Percentiles rank a stretch among this genome's conserved stretches.
phyloP scores from a whole-genome alignment of 2,113 vertebrate species.

The Scalopus aquaticus region DNA sequence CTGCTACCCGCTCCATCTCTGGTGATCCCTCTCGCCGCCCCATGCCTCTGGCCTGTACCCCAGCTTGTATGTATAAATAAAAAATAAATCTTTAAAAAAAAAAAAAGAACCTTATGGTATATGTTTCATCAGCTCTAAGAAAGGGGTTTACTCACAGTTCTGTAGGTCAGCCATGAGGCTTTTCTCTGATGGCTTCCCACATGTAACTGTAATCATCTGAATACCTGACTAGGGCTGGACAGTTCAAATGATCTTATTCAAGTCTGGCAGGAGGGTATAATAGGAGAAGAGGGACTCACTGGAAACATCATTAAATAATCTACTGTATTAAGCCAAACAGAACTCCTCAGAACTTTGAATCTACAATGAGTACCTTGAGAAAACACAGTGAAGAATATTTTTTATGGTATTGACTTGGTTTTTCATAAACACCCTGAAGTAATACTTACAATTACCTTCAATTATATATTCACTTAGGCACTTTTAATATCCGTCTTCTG shows the following conservation, averaged over 20 bases:
- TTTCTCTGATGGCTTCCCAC: background rate
- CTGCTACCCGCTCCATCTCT: no score
- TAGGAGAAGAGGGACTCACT: background rate
- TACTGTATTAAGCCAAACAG: background rate
- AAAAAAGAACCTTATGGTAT: background rate
- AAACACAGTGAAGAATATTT: background rate
- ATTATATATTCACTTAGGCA: background rate
- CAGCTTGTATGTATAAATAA: no score
- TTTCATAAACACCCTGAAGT: background rate
- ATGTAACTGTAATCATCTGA: background rate
- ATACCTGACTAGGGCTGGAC: background rate
- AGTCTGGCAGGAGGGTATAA: background rate
- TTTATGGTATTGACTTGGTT: background rate
- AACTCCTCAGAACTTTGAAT: background rate
- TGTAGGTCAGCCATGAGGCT: background rate
- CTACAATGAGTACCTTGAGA: background rate
- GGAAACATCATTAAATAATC: background rate
- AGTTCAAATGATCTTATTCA: background rate
- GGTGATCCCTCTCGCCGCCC: no score
- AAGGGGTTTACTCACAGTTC: background rate
- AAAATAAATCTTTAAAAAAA: no score
- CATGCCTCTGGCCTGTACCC: no score
- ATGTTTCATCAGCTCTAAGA: background rate
- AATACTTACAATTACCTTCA: slow-evolving; percentile 32
- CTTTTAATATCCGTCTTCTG: background rate